Base-by-base conservation (phyloP, 2,888 invertebrate genomes). In the Masnerella sp. region DNA sequence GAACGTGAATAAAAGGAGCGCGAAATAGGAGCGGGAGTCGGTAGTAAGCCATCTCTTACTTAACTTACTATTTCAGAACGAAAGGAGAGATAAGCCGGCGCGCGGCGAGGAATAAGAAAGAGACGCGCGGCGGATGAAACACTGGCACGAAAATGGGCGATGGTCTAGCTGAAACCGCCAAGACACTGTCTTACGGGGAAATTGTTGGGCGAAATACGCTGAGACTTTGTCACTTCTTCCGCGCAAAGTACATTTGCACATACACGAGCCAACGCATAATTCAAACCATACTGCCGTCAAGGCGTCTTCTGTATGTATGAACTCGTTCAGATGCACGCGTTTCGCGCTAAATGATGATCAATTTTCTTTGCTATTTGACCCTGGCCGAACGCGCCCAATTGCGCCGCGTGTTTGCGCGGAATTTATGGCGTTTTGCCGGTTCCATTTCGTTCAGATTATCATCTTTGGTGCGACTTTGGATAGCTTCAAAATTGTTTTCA, bases 141-240 rank as follows among this genome's bases (percentile, higher is more conserved):
- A 78, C 76, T 74, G 79, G 78, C 77, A 76, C 47, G 76, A 80
- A 79, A 77, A 78, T 78, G 79, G 77, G 77, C 82, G 81, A 82
- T 84, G 80, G 78, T 78, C 81, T 80, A 78, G 79, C 77, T 81
- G 80, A 80, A 80, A 82, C 79, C 79, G 76, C 80, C 78, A 76
- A 79, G 80, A 78, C 81, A 78, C 73, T 80, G 82, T 82, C 82
- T 82, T 78, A 76, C 78, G 78, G 70, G 76, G 77, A 81, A 82
- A 82, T 81, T 82, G 83, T 82, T 82, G 79, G 81, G 80, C 78
- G 79, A 82, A 81, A 80, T 82, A 82, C 80, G 81, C 70, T 68
- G 75, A 75, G 79, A 80, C 81, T 81, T 81, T 82, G 81, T 81
- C 81, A 80, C 80, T 81, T 81, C 76, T 78, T 79, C 67, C 75